Percentiles rank a stretch among this genome's conserved stretches.
Evolutionary conservation across 2,888 invertebrate species (phyloP).

Genomic region (Dermolepida albohirtum): DNA sequence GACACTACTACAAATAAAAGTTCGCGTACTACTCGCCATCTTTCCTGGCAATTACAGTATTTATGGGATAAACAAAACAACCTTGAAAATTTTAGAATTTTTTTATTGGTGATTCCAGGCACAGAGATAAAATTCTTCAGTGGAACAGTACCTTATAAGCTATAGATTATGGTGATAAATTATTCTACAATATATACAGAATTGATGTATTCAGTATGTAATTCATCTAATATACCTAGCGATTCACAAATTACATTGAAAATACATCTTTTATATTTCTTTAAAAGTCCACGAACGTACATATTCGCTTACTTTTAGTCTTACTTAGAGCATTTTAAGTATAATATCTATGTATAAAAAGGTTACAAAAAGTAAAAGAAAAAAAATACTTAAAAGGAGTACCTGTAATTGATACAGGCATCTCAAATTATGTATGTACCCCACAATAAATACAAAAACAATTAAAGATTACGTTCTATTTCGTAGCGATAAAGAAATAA

Average conservation of each 20-base stretch:
- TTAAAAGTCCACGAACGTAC: constrained; percentile 5
- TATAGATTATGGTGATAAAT: constrained; percentile 56
- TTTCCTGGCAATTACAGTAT: no score
- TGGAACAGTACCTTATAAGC: constrained; percentile 61
- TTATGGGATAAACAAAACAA: constrained; percentile 2
- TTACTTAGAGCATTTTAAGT: no score
- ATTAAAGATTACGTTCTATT: no score
- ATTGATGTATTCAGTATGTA: constrained; percentile 22
- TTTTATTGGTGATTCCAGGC: constrained; percentile 64
- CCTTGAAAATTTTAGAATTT: constrained; percentile 46
- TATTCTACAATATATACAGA: constrained; percentile 58
- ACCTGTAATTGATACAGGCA: constrained; percentile 1
- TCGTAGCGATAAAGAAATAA: no score
- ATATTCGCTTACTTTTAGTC: no score
- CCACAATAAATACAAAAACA: neutral
- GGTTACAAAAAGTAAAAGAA: neutral
- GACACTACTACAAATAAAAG: no score
- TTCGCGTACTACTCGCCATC: no score
- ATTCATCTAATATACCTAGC: constrained; percentile 1
- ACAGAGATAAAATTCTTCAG: constrained; percentile 64
- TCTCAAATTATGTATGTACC: constrained; percentile 1
- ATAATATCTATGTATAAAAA: constrained; percentile 1
- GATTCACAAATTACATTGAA: constrained; percentile 24
- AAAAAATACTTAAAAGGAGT: neutral
- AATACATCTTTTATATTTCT: constrained; percentile 12